Conservation (phyloP, 2,888 invertebrate genomes). For the Andrena hattorfiana region DNA sequence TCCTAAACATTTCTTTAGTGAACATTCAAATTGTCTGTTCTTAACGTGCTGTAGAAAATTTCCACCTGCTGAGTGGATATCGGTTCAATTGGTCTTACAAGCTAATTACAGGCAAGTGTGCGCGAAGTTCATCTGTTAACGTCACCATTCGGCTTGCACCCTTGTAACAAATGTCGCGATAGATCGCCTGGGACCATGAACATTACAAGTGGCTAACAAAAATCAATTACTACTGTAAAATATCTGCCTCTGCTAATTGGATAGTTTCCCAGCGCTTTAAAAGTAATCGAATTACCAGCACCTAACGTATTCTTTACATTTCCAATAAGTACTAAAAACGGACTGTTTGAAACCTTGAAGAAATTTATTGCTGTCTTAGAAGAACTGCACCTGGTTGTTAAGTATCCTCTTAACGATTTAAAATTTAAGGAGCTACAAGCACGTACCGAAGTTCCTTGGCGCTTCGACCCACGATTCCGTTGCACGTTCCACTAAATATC, state of each 20-base stretch:
- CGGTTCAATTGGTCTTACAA: background rate
- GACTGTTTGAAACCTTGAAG: background rate
- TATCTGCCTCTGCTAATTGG: background rate
- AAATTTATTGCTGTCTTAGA: background rate
- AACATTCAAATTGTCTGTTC: too few relatives aligned
- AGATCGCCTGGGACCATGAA: background rate
- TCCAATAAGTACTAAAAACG: too few relatives aligned
- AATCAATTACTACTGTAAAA: background rate
- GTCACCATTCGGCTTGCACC: background rate
- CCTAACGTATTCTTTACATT: background rate
- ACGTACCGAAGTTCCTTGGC: background rate
- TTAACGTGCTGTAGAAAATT: background rate
- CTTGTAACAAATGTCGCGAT: background rate
- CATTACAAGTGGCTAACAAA: background rate
- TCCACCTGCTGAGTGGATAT: background rate
- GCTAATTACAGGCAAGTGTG: background rate
- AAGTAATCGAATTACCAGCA: background rate
- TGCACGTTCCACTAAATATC: conserved; percentile 4
- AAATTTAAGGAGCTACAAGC: background rate
- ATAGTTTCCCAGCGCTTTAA: background rate
- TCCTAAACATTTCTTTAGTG: background rate
- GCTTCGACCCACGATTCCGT: background rate
- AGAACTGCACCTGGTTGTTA: background rate
- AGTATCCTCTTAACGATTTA: background rate
- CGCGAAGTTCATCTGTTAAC: background rate